Evolutionary conservation across 2,113 vertebrate genomes (phyloP).

Genomic region (Macaca mulatta): DNA sequence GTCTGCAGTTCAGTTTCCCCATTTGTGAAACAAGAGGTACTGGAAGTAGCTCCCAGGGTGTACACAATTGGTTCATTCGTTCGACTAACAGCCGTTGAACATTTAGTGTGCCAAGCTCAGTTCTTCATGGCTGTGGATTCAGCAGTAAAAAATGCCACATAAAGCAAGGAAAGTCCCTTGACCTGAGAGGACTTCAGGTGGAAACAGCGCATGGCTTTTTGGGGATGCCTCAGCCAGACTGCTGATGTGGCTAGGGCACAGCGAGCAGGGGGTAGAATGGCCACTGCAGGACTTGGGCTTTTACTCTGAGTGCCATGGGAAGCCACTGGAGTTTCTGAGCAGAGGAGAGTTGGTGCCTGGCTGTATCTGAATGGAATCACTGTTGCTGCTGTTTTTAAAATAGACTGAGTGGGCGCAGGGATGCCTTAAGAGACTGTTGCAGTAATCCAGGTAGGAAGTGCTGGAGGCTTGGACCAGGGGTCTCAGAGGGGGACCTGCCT

Average conservation of each 20-base stretch:
- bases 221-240: neutral
- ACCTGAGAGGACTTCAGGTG: neutral
- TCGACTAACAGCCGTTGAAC: accelerated
- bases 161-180: neutral
- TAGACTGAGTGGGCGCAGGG: neutral
- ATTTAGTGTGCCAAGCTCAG: neutral
- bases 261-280: accelerated
- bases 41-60: too few species aligned
- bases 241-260: accelerated
- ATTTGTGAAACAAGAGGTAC: neutral
- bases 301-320: neutral
- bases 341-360: neutral
- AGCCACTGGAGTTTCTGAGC: neutral
- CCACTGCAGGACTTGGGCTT: neutral
- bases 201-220: accelerated
- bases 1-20: neutral
- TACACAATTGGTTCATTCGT: neutral
- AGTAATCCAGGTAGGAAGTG: neutral
- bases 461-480: neutral
- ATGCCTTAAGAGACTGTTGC: accelerated
- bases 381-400: neutral
- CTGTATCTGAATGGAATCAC: neutral
- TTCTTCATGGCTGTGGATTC: neutral
- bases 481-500: neutral
- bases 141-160: neutral